Conservation (phyloP, 23 tunicate species). For the Trididemnum miniatum region DNA sequence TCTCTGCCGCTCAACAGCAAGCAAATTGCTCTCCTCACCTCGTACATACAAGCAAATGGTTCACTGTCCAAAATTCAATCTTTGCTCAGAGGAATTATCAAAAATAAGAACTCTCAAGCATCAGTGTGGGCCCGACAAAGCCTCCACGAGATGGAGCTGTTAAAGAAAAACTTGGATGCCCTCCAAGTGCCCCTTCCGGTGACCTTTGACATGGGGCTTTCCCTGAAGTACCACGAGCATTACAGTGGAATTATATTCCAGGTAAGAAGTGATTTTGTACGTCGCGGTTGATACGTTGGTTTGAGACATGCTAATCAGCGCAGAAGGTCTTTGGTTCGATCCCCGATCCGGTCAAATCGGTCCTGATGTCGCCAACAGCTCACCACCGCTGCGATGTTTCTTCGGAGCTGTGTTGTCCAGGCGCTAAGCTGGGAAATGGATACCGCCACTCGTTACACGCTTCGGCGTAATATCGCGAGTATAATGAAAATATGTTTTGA, state of each 20-base stretch:
- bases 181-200: slow-evolving; percentile 55
- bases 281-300: too few relatives aligned
- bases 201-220: slow-evolving; percentile 66
- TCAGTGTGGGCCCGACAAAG: slow-evolving; percentile 66
- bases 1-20: slow-evolving; percentile 53
- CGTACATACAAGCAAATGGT: slow-evolving; percentile 52
- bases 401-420: too few relatives aligned
- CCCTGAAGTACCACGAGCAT: slow-evolving; percentile 61
- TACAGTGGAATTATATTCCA: slow-evolving; percentile 81
- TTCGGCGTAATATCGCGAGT: too few relatives aligned
- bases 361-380: neutral
- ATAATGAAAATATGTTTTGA: too few relatives aligned
- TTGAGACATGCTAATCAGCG: too few relatives aligned
- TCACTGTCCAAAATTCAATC: slow-evolving; percentile 60
- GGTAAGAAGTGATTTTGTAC: too few relatives aligned
- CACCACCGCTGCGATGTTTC: too few relatives aligned
- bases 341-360: too few relatives aligned
- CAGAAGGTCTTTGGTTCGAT: too few relatives aligned
- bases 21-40: slow-evolving; percentile 59
- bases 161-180: slow-evolving; percentile 48
- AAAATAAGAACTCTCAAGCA: slow-evolving; percentile 52
- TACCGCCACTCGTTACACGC: too few relatives aligned
- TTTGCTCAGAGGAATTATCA: slow-evolving; percentile 44
- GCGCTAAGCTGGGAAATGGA: too few relatives aligned
- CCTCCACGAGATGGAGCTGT: slow-evolving; percentile 76